Evolutionary conservation across 23 tunicate genomes (phyloP).

Genomic region (Clavelina lepadiformis): DNA sequence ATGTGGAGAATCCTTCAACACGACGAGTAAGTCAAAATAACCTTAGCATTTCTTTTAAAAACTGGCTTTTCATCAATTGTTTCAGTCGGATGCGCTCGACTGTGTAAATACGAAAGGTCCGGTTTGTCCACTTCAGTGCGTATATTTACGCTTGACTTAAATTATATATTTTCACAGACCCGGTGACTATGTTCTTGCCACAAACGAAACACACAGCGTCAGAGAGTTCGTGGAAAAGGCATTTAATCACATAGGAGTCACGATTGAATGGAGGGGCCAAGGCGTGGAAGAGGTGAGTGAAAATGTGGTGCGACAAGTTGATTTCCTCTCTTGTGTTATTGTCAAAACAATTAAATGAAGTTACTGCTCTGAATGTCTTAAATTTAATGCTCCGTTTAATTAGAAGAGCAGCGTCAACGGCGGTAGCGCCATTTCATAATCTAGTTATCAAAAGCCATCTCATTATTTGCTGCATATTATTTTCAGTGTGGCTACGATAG

Average conservation of each 20-base stretch:
- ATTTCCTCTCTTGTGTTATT: too few species aligned
- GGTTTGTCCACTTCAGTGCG: not conserved
- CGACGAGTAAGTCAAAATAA: constrained; percentile 57
- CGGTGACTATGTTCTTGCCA: constrained; percentile 90
- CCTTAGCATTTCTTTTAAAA: not conserved
- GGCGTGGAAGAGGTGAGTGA: constrained; percentile 78
- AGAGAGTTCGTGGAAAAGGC: constrained; percentile 89
- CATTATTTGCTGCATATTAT: too few species aligned
- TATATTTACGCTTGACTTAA: not conserved
- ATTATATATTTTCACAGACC: constrained; percentile 35
- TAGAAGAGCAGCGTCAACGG: too few species aligned
- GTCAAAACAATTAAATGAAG: too few species aligned
- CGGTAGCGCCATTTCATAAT: too few species aligned
- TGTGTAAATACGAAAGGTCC: not conserved
- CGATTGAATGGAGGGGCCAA: constrained; percentile 62
- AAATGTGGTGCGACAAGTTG: not conserved
- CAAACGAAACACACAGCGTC: constrained; percentile 89
- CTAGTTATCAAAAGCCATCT: too few species aligned
- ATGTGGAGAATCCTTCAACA: constrained; percentile 93
- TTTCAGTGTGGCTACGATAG: constrained; percentile 80
- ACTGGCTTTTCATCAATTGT: too few species aligned
- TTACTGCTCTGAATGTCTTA: too few species aligned
- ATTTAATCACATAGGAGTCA: constrained; percentile 46
- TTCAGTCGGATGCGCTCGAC: not conserved
- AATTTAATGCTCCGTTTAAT: too few species aligned